Percentiles rank a stretch among this genome's conserved stretches.
Conservation (phyloP, 2,888 invertebrate species). For the Eupithecia subfuscata region DNA sequence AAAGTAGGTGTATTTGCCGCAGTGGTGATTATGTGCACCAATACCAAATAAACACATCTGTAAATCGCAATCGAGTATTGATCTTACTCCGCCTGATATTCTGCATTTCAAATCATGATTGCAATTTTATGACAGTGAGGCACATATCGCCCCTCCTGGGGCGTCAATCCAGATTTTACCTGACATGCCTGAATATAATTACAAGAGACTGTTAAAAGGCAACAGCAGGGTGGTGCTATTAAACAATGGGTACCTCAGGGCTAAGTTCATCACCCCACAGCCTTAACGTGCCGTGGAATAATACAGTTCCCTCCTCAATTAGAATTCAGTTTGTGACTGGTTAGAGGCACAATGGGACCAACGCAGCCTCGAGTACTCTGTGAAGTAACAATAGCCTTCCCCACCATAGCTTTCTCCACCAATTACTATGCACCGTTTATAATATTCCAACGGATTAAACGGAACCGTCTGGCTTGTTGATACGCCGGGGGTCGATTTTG, state of each 20-base stretch:
- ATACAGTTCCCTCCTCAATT: constrained; percentile 49
- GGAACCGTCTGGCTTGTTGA: constrained; percentile 20
- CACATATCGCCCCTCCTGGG: no score
- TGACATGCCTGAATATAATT: background rate
- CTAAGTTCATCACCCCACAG: constrained; percentile 8
- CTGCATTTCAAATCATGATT: no score
- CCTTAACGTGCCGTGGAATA: constrained; percentile 17
- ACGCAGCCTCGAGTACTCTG: constrained; percentile 14
- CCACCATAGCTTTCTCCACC: constrained; percentile 41
- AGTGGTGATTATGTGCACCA: no score
- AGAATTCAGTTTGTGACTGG: constrained; percentile 57
- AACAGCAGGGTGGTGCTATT: background rate
- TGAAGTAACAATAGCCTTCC: constrained; percentile 15
- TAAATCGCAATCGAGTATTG: no score
- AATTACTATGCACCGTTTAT: constrained; percentile 51
- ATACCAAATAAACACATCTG: no score
- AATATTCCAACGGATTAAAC: constrained; percentile 42
- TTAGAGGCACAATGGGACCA: constrained; percentile 49
- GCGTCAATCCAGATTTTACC: no score
- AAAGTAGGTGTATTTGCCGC: no score
- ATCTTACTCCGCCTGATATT: background rate
- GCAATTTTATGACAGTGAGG: no score
- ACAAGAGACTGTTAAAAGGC: constrained; percentile 1
- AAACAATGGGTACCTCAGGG: background rate
- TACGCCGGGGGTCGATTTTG: constrained; percentile 23